Base-by-base conservation (phyloP, 2,113 vertebrate genomes). In the Salvelinus fontinalis region DNA sequence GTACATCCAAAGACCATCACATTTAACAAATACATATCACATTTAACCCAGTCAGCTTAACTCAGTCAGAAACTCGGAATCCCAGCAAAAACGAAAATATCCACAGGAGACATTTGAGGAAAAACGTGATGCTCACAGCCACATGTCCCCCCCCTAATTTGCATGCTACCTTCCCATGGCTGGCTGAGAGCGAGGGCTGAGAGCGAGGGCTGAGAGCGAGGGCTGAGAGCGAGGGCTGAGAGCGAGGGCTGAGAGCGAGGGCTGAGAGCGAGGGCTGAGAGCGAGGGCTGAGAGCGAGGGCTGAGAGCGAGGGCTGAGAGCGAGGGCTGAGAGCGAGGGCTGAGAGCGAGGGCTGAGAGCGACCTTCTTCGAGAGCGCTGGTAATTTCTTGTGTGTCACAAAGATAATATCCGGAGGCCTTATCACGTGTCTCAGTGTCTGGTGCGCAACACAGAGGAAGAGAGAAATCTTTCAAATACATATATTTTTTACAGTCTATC, bases 341-440 rank as follows among this genome's bases (percentile, higher is more conserved):
- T 39, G 31, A 68, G 29, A 68, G 34, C 34, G 1, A 34, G 34
- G 34, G 1, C 34, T 34, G 34, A 34, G 34, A 39, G 34, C 0
- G 34, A 8, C 18, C 34, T 68, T 14, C 31, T 20, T 39, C 31
- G 2, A 68, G 18, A 68, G 67, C 31, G 24, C 67, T 68, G 67
- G 67, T 18, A 22, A 68, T 68, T 68, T 68, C 31, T 5, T 7
- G 20, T 68, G 67, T 68, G 67, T 39, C 31, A 39, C 18, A 68
- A 16, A 44, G 31, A 68, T 68, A 68, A 68, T 39, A 34, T 31
- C 29, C 16, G 20, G 20, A 68, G 67, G 29, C 29, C 1, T 68
- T 68, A 68, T 68, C 67, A 39, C n/a, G 31, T 14, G 67, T 39
- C 67, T 68, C 31, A 68, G 31, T 8, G 18, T 68, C 31, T 68